Percentiles rank a stretch among this genome's conserved stretches.
Evolutionary conservation across 2,113 vertebrate species (phyloP).

Genomic region (Dissostichus mawsoni): DNA sequence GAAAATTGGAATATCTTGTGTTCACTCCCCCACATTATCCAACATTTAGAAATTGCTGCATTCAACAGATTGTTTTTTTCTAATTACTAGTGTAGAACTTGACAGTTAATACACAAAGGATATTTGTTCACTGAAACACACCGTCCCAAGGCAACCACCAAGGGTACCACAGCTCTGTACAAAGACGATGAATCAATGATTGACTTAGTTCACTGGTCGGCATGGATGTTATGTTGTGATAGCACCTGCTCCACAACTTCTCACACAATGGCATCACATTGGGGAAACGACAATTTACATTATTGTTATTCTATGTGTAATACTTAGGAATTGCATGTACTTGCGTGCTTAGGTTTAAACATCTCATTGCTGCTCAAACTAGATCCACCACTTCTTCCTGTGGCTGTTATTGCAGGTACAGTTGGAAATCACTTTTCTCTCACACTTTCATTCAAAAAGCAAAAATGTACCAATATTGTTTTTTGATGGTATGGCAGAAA

Average conservation of each 20-base stretch:
- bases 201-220: neutral
- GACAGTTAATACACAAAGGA: neutral
- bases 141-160: neutral
- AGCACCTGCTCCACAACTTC: neutral
- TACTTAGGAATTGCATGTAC: neutral
- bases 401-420: neutral
- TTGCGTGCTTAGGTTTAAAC: neutral
- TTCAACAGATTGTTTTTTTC: neutral
- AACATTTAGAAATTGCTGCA: neutral
- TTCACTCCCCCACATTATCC: neutral
- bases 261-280: neutral
- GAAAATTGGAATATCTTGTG: neutral
- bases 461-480: neutral
- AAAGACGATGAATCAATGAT: conserved; percentile 16
- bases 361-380: neutral
- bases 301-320: neutral
- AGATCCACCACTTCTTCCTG: neutral
- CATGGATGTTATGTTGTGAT: neutral
- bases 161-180: neutral
- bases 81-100: neutral
- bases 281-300: neutral
- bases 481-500: neutral
- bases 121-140: neutral
- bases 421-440: neutral
- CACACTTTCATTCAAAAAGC: neutral